Conservation (phyloP, 2,797 vertebrate species). For the Peromyscus attwateri region DNA sequence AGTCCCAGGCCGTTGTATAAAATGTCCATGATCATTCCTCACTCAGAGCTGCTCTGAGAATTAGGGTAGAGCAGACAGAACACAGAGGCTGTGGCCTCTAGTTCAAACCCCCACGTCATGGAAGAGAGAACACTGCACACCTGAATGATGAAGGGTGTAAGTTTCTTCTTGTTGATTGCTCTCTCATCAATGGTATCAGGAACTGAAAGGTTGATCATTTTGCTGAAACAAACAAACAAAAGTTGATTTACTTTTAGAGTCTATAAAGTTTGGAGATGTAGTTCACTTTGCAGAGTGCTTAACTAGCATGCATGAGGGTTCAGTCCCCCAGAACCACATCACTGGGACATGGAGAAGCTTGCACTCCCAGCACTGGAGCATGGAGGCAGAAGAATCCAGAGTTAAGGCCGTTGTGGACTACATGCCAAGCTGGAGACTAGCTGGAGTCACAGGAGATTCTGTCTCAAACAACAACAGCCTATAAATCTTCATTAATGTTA, state of each 20-base stretch:
- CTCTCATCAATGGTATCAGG: slow-evolving; percentile 98
- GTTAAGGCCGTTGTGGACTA: not conserved
- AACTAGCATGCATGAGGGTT: not conserved
- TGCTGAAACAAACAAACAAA: slow-evolving; percentile 88
- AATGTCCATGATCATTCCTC: slow-evolving; percentile 3
- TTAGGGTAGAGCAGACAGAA: not conserved
- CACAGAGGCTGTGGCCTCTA: not conserved
- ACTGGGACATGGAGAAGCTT: not conserved
- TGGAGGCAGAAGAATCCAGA: not conserved
- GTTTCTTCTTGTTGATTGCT: slow-evolving; percentile 98
- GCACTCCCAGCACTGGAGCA: not conserved
- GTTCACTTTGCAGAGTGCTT: not conserved
- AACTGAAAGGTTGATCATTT: slow-evolving; percentile 98
- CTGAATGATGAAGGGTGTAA: slow-evolving; percentile 96
- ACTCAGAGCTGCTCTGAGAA: slow-evolving; percentile 5
- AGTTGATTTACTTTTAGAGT: slow-evolving; percentile 35
- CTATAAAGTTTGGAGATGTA: not conserved
- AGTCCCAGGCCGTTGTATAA: not conserved
- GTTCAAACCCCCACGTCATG: not conserved
- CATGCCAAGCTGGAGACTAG: not conserved
- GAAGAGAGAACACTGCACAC: slow-evolving; percentile 83
- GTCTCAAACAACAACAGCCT: not conserved
- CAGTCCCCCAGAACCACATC: not conserved
- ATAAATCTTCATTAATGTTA: slow-evolving; percentile 32
- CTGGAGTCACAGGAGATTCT: not conserved